Evolutionary conservation across 2,797 vertebrate genomes (phyloP), one percentile per base, ranked within the genome.

Genomic region (Sebastes vulpes): DNA sequence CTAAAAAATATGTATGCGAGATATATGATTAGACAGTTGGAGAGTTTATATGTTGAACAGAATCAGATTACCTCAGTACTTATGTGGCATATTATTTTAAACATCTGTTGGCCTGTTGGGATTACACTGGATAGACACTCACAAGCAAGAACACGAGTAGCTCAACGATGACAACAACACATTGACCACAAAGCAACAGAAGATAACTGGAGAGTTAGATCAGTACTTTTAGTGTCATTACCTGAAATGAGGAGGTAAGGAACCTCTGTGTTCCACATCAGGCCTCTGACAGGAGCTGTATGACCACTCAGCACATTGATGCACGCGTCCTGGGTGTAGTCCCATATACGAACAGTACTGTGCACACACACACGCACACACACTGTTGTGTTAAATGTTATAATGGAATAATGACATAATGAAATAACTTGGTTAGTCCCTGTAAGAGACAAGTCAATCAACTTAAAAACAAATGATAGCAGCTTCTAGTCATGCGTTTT

Each of bases 201-300:
- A 64, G 3, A n/a, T 6, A 26, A 11, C 0, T 60, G 29, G 28
- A 21, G 7, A 38, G 18, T 16, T 0, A 42, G 38, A 23, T 31
- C 26, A 16, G 1, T 25, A 23, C 9, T 31, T 42, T 21, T 3
- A 14, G 53, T 29, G 29, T 1, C 1, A 2, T 70, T 80, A 94
- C 94, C 94, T 87, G 94, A 99, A 60, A 98, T 94, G 21, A 99
- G 95, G 6, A 99, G 96, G 77, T 98, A 99, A 0, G 98, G 98
- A 82, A 99, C 96, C 94, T 99, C 98, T 0, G 97, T 96, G 93
- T 98, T 99, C 98, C 98, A 99, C 97, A 98, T 94, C 31, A 99
- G 90, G 35, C 98, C 98, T 81, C 98, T 95, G 48, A 99, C 98
- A 0, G 98, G 98, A 66, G 97, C 97, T 8, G 95, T 96, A 74